Conservation (phyloP, 1,140 invertebrate species). For the Saxidomus purpurata region DNA sequence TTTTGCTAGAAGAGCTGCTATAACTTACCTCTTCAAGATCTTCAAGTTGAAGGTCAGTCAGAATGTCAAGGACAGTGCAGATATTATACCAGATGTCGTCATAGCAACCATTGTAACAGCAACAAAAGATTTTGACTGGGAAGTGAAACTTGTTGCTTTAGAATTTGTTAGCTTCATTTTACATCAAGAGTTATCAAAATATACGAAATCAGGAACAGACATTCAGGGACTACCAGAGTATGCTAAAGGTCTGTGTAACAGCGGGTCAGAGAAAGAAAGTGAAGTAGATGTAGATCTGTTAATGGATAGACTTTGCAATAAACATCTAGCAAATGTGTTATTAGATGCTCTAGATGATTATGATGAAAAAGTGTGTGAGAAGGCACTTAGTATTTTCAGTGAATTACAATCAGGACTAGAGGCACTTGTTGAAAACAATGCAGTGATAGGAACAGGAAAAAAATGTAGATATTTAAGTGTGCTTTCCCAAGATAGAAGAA, state of each 20-base stretch:
- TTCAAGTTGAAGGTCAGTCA: background rate
- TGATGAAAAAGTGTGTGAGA: conserved; percentile 48
- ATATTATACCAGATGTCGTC: background rate
- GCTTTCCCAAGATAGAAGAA: too few species aligned
- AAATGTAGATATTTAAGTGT: too few species aligned
- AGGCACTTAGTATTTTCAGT: background rate
- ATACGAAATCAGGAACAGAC: background rate
- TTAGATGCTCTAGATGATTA: conserved; percentile 25
- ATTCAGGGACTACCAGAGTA: background rate
- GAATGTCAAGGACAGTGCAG: background rate
- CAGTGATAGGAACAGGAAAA: too few species aligned
- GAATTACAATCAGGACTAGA: background rate
- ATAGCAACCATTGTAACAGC: background rate
- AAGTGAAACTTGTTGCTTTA: conserved; percentile 38
- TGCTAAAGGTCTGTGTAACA: background rate
- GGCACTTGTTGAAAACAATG: too few species aligned
- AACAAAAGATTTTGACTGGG: conserved; percentile 51
- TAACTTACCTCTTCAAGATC: background rate
- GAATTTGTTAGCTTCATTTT: background rate
- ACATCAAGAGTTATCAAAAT: background rate
- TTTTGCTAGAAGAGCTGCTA: conserved; percentile 46
- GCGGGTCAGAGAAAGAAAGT: background rate
- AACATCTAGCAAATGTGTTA: background rate
- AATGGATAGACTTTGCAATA: background rate
- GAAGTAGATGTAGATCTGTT: background rate